phyloP scores from a whole-genome alignment of 2,888 invertebrate species.

The Lasioglossum oenotherae region DNA sequence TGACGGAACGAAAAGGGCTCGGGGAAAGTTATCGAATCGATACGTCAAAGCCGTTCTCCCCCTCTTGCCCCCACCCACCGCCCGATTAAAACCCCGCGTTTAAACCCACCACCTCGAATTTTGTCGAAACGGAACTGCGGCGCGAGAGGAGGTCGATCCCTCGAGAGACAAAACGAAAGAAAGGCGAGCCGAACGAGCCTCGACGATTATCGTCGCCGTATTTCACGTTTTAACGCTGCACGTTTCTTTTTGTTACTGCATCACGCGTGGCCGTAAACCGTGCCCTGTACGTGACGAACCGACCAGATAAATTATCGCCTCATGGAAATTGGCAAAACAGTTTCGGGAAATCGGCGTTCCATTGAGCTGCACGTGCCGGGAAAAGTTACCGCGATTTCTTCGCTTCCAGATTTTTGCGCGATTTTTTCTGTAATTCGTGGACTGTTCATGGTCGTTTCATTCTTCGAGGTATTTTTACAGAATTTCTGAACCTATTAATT shows the following conservation, averaged over 20 bases:
- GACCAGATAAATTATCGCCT: neutral
- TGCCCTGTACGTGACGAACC: neutral
- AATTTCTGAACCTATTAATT: neutral
- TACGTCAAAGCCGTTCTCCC: slow-evolving; percentile 22
- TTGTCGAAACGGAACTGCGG: slow-evolving; percentile 19
- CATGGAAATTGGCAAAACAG: neutral
- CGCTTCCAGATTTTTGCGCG: neutral
- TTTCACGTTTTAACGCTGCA: slow-evolving; percentile 11
- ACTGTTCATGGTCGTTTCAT: neutral
- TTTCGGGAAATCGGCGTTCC: neutral
- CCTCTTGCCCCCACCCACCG: neutral
- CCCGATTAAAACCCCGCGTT: neutral
- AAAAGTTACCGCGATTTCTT: neutral
- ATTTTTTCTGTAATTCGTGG: neutral
- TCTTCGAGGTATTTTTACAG: neutral
- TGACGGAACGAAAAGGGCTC: slow-evolving; percentile 39
- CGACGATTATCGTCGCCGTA: slow-evolving; percentile 40
- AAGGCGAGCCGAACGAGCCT: slow-evolving; percentile 19
- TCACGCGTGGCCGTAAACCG: slow-evolving; percentile 13
- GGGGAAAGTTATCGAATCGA: slow-evolving; percentile 49
- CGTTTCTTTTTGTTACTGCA: neutral
- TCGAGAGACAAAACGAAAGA: slow-evolving; percentile 11
- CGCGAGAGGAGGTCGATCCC: slow-evolving; percentile 25
- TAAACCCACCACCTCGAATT: neutral
- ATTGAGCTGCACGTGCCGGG: neutral